Percentiles rank a stretch among this genome's conserved stretches.
phyloP scores from a whole-genome alignment of 2,113 vertebrate genomes.

The Diadophis punctatus region DNA sequence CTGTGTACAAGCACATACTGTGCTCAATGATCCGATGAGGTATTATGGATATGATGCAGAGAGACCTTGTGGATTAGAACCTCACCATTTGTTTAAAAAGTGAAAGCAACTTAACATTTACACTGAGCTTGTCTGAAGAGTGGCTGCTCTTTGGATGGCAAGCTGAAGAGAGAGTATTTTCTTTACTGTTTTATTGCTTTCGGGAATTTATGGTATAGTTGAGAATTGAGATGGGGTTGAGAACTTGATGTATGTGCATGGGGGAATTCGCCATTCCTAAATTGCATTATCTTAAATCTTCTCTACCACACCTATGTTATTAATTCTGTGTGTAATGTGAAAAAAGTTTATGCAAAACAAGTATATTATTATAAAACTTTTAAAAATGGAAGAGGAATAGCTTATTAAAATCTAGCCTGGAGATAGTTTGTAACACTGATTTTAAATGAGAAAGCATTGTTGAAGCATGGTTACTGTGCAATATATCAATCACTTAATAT shows the following conservation, averaged over 20 bases:
- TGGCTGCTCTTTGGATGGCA: constrained; percentile 38
- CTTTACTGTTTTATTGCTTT: constrained; percentile 5
- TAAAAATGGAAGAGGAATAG: constrained; percentile 47
- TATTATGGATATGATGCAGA: constrained; percentile 80
- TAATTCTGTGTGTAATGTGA: constrained; percentile 41
- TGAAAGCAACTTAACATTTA: constrained; percentile 61
- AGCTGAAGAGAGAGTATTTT: constrained; percentile 19
- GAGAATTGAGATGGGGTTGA: neutral
- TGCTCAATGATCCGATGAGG: constrained; percentile 91
- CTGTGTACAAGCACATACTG: constrained; percentile 81
- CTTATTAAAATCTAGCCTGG: constrained; percentile 62
- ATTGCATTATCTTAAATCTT: constrained; percentile 37
- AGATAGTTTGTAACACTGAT: constrained; percentile 47
- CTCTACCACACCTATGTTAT: constrained; percentile 41
- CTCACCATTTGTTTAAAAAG: constrained; percentile 73
- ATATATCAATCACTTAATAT: constrained; percentile 48
- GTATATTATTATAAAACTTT: constrained; percentile 56
- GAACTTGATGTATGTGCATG: neutral
- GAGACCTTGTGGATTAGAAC: constrained; percentile 69
- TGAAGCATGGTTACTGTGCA: constrained; percentile 52
- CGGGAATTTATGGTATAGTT: constrained; percentile 29
- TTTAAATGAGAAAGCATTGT: constrained; percentile 61
- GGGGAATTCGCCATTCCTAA: neutral
- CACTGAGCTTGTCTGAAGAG: constrained; percentile 51
- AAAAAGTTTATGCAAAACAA: constrained; percentile 58